Evolutionary conservation across 1,140 invertebrate genomes (phyloP), one percentile per base, ranked within the genome.

Genomic region (Asbolus verrucosus): DNA sequence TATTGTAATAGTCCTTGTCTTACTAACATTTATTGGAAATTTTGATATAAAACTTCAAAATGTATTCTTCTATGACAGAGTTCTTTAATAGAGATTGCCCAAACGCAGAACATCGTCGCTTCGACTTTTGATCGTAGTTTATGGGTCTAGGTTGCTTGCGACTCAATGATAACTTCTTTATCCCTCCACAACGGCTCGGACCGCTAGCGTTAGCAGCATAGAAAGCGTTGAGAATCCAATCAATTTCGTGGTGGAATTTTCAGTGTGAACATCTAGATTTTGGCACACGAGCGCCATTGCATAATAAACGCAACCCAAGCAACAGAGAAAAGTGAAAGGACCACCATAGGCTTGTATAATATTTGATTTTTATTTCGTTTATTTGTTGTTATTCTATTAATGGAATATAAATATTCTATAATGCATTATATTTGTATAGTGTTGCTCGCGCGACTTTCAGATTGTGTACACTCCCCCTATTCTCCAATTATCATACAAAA

Each of bases 101-200:
- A 21, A 21, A 54, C 19, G 18, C 5, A 11, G 19, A 27, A 13
- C 6, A 8, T 8, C 16, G 21, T 6, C 21, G 46, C 24, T 24
- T 54, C 43, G 19, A 27, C 21, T 4, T 8, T 2, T 36, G 33
- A 36, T 46, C 41, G 46, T 14, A 39, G 27, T 75, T 75, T 66
- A 65, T 75, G 54, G 73, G 73, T 75, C 73, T 75, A 75, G 73
- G 73, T 65, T 72, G 13, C 61, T 65, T 66, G 43, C 50, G 59
- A 65, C 72, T 76, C 76, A 77, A 76, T 77, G 76, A 73, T 70
- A 77, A 77, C 76, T 68, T 75, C 75, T 75, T 75, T 75, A 27
- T 63, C 61, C 61, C 62, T 62, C 31, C 50, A 59, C 39, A 31
- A 62, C 14, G 33, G 19, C 43, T 43, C 14, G 41, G 27, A 61